A percentile compares a stretch with the other conserved stretches of the same genome.
These are phyloP conservation scores for Bufotes viridis DNA, from an alignment of 2,797 vertebrate species.

Conservation along the genomic window DNA sequence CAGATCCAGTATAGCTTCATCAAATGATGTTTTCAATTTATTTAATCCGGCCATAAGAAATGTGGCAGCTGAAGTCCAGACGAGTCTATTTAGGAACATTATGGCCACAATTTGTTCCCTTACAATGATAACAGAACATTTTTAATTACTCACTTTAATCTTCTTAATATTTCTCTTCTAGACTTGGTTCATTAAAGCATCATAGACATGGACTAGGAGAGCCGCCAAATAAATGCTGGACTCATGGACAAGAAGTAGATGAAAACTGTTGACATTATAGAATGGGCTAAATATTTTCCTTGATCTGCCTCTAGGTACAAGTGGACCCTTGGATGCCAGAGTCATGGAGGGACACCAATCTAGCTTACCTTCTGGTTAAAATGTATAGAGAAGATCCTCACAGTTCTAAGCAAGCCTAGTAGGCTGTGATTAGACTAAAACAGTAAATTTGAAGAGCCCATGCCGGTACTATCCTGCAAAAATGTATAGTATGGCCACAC, in stretches of 20 bases:
- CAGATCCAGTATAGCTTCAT: background rate
- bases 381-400: too few relatives aligned
- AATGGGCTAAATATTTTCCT: too few relatives aligned
- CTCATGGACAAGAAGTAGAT: background rate
- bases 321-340: too few relatives aligned
- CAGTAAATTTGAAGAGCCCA: too few relatives aligned
- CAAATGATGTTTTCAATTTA: background rate
- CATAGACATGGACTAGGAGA: background rate
- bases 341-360: too few relatives aligned
- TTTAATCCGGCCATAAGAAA: background rate
- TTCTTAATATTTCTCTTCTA: background rate
- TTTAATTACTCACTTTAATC: background rate
- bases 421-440: too few relatives aligned
- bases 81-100: background rate
- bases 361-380: too few relatives aligned
- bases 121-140: background rate
- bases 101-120: background rate
- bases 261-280: too few relatives aligned
- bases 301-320: too few relatives aligned
- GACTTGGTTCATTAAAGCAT: background rate
- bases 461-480: too few relatives aligned
- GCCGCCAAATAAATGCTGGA: background rate
- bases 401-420: too few relatives aligned
- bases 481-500: too few relatives aligned
- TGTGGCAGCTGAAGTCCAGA: background rate